Evolutionary conservation across 2,113 vertebrate genomes (phyloP).

Genomic region (Excalfactoria chinensis): DNA sequence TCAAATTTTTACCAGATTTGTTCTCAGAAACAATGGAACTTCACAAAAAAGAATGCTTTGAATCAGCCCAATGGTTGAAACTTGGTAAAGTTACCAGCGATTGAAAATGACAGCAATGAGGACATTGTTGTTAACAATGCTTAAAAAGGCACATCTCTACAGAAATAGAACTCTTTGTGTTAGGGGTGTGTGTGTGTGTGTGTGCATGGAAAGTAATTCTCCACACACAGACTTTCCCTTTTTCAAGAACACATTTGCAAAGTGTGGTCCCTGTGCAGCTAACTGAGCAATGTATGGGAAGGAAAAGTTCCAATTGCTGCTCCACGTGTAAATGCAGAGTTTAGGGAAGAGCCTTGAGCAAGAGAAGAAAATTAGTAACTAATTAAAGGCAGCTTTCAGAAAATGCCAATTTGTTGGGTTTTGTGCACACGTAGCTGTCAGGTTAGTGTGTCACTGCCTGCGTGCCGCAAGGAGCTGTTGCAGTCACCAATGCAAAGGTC

Average conservation of each 20-base stretch:
- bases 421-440: background rate
- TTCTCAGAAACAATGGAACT: constrained; percentile 6
- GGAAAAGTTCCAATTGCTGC: background rate
- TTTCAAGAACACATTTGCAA: background rate
- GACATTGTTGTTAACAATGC: background rate
- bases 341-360: background rate
- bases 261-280: background rate
- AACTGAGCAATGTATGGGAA: background rate
- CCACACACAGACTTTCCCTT: background rate
- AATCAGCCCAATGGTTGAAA: background rate
- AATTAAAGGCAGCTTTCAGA: background rate
- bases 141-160: background rate
- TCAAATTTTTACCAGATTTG: background rate
- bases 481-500: fast-evolving
- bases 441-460: background rate
- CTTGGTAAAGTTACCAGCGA: background rate
- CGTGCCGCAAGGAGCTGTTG: background rate
- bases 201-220: background rate
- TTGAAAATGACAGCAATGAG: background rate
- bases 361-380: background rate
- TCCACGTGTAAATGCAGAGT: background rate
- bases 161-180: background rate
- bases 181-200: background rate
- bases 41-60: background rate
- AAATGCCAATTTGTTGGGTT: background rate